A percentile compares a stretch with the other conserved stretches of the same genome.
Conservation (phyloP, 2,888 invertebrate species). For the Hyles lineata region DNA sequence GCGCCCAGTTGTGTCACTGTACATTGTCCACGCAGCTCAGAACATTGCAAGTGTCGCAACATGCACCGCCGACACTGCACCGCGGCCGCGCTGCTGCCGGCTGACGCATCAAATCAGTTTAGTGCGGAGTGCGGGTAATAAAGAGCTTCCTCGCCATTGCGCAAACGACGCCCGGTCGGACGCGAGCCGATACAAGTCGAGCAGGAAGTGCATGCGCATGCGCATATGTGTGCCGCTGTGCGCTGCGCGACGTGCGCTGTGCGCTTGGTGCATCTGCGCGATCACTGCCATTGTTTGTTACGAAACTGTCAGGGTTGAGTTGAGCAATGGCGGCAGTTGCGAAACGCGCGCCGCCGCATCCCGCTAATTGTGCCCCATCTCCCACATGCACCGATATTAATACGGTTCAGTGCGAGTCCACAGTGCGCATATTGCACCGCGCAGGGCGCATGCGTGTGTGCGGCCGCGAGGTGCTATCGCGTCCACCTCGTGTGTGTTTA, state of each 20-base stretch:
- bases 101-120: slow-evolving; percentile 66
- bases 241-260: not conserved
- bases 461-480: not conserved
- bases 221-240: slow-evolving; percentile 40
- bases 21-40: slow-evolving; percentile 57
- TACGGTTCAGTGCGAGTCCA: not conserved
- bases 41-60: slow-evolving; percentile 65
- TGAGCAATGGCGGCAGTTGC: slow-evolving; percentile 77
- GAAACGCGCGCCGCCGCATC: slow-evolving; percentile 73
- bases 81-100: not conserved
- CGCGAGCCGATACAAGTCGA: slow-evolving; percentile 74
- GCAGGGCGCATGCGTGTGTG: not conserved
- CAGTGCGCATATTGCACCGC: not conserved
- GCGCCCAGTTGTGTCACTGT: slow-evolving; percentile 47
- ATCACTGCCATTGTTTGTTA: slow-evolving; percentile 76
- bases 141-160: slow-evolving; percentile 72
- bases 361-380: slow-evolving; percentile 79
- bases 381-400: slow-evolving; percentile 51
- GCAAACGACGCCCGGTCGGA: slow-evolving; percentile 61
- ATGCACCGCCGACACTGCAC: slow-evolving; percentile 39
- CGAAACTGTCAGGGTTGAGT: slow-evolving; percentile 84
- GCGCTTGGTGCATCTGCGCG: slow-evolving; percentile 71
- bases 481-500: slow-evolving; percentile 29
- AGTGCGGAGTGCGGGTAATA: slow-evolving; percentile 62
- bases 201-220: slow-evolving; percentile 83